Percentiles rank a stretch among this genome's conserved stretches.
phyloP scores from a whole-genome alignment of 1,140 invertebrate species.

The Gryllus bimaculatus region DNA sequence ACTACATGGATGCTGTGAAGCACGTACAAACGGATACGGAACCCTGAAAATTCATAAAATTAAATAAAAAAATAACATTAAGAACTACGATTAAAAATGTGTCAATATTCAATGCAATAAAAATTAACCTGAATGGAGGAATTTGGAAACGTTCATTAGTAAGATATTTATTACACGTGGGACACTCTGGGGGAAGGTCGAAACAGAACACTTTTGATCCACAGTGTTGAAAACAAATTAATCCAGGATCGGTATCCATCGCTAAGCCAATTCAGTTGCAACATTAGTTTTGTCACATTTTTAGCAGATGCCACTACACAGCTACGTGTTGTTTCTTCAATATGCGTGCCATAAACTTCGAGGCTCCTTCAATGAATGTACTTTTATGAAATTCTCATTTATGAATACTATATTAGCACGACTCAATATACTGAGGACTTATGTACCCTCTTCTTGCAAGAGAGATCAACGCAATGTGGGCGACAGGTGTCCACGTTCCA shows the following conservation, averaged over 20 bases:
- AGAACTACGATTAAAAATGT: background rate
- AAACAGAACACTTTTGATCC: conserved; percentile 68
- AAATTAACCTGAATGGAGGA: conserved; percentile 57
- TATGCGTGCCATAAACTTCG: background rate
- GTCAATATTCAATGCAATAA: conserved; percentile 14
- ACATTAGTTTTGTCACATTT: background rate
- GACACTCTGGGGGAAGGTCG: conserved; percentile 56
- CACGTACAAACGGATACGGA: conserved; percentile 67
- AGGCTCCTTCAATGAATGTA: background rate
- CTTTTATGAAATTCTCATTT: background rate
- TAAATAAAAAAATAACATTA: conserved; percentile 16
- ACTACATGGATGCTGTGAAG: conserved; percentile 58
- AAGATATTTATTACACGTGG: conserved; percentile 54
- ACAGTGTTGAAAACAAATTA: conserved; percentile 75
- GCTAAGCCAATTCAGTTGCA: background rate
- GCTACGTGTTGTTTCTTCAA: background rate
- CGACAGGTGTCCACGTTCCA: too few relatives aligned
- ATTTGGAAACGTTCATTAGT: conserved; percentile 47
- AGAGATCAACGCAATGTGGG: too few relatives aligned
- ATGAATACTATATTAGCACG: too few relatives aligned
- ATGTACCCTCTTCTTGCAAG: too few relatives aligned
- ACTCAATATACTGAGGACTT: too few relatives aligned
- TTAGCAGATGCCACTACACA: too few relatives aligned
- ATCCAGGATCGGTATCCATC: conserved; percentile 53
- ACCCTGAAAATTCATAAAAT: conserved; percentile 39